These are phyloP conservation scores for Pogonus chalceus DNA, from an alignment of 1,140 invertebrate genomes.

Conservation along the genomic window DNA sequence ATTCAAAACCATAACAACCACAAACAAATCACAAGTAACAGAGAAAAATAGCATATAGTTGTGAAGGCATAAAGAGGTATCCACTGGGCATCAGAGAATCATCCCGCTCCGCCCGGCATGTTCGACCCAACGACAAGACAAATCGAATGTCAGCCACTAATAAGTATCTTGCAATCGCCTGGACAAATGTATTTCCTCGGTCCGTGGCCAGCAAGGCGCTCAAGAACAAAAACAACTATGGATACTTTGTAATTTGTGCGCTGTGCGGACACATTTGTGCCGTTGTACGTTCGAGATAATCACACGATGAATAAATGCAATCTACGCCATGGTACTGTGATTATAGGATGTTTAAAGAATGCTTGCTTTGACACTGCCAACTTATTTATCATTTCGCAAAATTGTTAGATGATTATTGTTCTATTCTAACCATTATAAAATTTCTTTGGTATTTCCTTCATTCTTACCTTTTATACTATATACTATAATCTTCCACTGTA, in stretches of 20 bases:
- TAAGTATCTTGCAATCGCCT: slow-evolving; percentile 35
- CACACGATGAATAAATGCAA: slow-evolving; percentile 6
- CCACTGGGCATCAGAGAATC: background rate
- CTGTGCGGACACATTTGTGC: background rate
- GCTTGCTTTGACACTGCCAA: no score
- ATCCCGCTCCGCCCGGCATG: slow-evolving; percentile 26
- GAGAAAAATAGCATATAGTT: background rate
- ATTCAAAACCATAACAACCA: background rate
- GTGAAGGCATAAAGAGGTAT: background rate
- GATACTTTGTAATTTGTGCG: background rate
- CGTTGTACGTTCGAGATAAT: background rate
- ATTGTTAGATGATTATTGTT: no score
- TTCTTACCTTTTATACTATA: no score
- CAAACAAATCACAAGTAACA: no score
- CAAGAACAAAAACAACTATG: background rate
- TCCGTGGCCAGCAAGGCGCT: background rate
- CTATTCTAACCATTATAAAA: no score
- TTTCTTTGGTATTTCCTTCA: no score
- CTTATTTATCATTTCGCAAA: no score
- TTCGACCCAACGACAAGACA: slow-evolving; percentile 34
- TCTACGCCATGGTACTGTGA: background rate
- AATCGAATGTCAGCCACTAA: slow-evolving; percentile 39
- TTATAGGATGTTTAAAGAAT: background rate
- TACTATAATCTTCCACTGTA: no score
- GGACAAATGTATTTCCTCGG: slow-evolving; percentile 35